These are phyloP conservation scores for Polyodon spathula DNA, from an alignment of 2,113 vertebrate species.

Conservation along the genomic window DNA sequence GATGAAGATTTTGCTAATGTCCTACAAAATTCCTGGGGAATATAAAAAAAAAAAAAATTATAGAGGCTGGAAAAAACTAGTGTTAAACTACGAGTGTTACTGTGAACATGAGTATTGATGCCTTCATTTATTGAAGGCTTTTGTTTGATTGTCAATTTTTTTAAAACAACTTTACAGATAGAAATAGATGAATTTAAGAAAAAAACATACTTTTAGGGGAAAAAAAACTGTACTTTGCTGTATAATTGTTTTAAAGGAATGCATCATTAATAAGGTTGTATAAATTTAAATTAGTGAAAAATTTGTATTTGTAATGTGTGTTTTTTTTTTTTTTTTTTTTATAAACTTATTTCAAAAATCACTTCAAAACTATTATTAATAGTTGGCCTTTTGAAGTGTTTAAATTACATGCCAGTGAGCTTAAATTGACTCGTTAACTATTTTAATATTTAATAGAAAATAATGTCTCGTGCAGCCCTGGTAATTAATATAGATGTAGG, in stretches of 20 bases:
- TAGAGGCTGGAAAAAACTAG: not conserved
- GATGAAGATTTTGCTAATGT: constrained; percentile 56
- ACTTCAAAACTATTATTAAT: not conserved
- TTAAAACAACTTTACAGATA: no score
- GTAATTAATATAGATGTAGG: not conserved
- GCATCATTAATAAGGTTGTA: no score
- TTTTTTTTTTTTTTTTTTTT: not conserved
- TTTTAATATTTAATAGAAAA: not conserved
- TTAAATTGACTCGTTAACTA: not conserved
- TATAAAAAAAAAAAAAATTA: constrained; percentile 28
- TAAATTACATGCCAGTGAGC: not conserved
- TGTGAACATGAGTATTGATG: no score
- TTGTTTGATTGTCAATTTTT: no score
- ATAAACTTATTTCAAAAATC: not conserved
- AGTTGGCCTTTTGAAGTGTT: not conserved
- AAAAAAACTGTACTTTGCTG: no score
- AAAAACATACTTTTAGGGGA: no score
- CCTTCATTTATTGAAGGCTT: no score
- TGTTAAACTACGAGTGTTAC: not conserved
- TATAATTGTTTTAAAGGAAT: no score
- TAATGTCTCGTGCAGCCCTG: not conserved
- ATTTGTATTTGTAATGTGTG: no score
- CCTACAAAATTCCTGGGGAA: constrained; percentile 51
- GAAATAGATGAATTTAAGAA: no score
- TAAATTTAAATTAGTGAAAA: no score